These are phyloP conservation scores for Lissonota sp. DNA, from an alignment of 2,888 invertebrate species.

Conservation along the genomic window DNA sequence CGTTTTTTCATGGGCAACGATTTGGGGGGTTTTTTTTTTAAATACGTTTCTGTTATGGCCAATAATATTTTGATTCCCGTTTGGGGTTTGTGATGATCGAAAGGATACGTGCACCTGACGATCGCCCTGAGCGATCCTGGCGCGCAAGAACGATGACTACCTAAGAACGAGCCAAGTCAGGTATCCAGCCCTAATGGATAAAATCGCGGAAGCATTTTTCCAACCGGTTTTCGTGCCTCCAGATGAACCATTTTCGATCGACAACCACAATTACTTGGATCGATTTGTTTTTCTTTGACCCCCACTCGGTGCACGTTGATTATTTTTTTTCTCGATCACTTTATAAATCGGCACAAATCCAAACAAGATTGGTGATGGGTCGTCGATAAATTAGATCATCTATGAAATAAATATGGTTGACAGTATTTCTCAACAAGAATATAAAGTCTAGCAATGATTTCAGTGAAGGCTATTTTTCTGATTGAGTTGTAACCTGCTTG, in stretches of 20 bases:
- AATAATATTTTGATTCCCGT: too few species aligned
- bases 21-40: too few species aligned
- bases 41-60: too few species aligned
- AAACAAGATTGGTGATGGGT: background rate
- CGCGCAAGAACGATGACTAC: constrained; percentile 43
- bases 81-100: too few species aligned
- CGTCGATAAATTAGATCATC: background rate
- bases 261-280: constrained; percentile 37
- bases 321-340: constrained; percentile 34
- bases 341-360: constrained; percentile 24
- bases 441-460: too few species aligned
- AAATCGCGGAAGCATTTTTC: constrained; percentile 60
- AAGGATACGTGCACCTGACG: constrained; percentile 16
- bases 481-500: too few species aligned
- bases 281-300: constrained; percentile 23
- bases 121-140: constrained; percentile 30
- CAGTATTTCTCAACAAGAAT: too few species aligned
- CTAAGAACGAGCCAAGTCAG: constrained; percentile 31
- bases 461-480: too few species aligned
- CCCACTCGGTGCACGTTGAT: background rate
- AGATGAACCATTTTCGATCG: constrained; percentile 18
- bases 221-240: constrained; percentile 47
- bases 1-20: too few species aligned
- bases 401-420: background rate
- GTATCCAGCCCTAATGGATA: constrained; percentile 38